Conservation (phyloP, 2,113 vertebrate species). For the Genyomyrus donnyi region DNA sequence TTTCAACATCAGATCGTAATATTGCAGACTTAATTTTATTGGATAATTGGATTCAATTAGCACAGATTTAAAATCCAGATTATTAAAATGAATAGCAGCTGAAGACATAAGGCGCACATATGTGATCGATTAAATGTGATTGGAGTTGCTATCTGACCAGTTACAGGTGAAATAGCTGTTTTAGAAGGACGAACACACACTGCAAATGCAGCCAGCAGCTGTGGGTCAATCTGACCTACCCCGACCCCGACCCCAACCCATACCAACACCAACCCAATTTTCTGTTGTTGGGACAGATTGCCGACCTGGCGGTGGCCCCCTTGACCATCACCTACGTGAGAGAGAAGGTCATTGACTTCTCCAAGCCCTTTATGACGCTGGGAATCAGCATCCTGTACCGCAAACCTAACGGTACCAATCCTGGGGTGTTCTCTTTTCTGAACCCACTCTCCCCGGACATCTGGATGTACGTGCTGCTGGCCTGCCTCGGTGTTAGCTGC, state of each 20-base stretch:
- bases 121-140: neutral
- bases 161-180: neutral
- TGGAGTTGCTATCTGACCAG: neutral
- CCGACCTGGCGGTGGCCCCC: constrained; percentile 90
- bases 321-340: constrained; percentile 94
- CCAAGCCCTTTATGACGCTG: constrained; percentile 96
- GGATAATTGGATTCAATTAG: constrained; percentile 11
- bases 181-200: neutral
- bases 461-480: constrained; percentile 96
- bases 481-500: constrained; percentile 94
- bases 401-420: constrained; percentile 94
- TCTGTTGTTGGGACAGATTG: constrained; percentile 61
- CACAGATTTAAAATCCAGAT: neutral
- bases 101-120: neutral
- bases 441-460: constrained; percentile 94
- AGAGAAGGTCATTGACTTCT: constrained; percentile 96
- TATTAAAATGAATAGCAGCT: neutral
- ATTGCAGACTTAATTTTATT: neutral
- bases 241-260: neutral
- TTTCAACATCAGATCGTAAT: neutral
- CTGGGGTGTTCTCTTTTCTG: constrained; percentile 93
- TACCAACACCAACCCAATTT: neutral
- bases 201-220: neutral
- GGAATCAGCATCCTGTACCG: constrained; percentile 96
- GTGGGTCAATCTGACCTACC: neutral